Base-by-base conservation (phyloP, 1,140 invertebrate genomes). In the Temnothorax curvispinosus region DNA sequence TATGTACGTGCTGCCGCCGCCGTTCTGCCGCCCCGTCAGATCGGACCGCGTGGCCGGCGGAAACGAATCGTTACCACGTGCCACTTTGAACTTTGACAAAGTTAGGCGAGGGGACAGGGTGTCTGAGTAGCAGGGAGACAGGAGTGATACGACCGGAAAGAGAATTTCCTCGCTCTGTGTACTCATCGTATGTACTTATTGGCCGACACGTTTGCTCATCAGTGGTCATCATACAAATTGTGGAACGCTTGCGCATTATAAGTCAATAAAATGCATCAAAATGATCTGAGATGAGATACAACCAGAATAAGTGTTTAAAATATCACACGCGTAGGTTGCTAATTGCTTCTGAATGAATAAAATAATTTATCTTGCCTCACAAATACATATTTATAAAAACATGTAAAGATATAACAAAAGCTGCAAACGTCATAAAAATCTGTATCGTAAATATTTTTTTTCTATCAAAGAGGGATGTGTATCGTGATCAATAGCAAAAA, bases 41-140 rank as follows among this genome's bases (percentile, higher is more conserved):
- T 75, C 78, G 76, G 88, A 85, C 69, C 74, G 77, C 86, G 89
- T 72, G 82, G 86, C 80, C 71, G 27, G 81, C 90, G 90, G 90
- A 91, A 91, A 90, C 90, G 87, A 88, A 90, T 91, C 82, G 89
- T 90, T 90, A 90, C 82, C 89, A 90, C 89, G 89, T 90, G 89
- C 89, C 89, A 88, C 86, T 90, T 90, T 90, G 89, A 88, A 88
- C 89, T 90, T 88, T 69, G 64, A 88, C 82, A 64, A 86, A 90
- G 76, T 77, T 86, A 13, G 85, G 21, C 84, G 64, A 74, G 85
- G 72, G 77, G 41, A 77, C 62, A 52, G 62, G 84, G 65, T 81
- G 75, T 71, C 78, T 74, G 67, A 27, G 44, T 13, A 67, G n/a
- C 50, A 71, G 21, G 60, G 47, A 52, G 15, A 35, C 56, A n/a